Conservation (phyloP, 2,888 invertebrate species). For the Noctua janthina region DNA sequence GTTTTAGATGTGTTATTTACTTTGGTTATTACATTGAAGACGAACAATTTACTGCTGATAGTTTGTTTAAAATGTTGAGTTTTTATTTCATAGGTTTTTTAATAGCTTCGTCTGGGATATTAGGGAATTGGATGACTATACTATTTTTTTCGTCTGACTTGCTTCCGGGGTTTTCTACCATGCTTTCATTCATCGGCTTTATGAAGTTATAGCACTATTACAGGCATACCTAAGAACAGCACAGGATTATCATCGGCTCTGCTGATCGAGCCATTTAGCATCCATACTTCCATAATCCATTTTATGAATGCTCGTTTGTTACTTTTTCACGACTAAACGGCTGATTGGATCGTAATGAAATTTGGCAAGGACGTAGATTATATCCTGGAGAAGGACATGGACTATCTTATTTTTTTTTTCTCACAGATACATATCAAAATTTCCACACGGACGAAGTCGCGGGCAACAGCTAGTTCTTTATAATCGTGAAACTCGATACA, state of each 20-base stretch:
- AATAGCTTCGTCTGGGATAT: not conserved
- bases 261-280: not conserved
- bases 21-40: constrained; percentile 48
- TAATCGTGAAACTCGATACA: too few relatives aligned
- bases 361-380: too few relatives aligned
- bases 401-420: too few relatives aligned
- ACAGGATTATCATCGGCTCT: not conserved
- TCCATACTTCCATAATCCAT: too few relatives aligned
- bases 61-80: constrained; percentile 11
- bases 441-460: too few relatives aligned
- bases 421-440: too few relatives aligned
- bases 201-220: not conserved
- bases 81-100: constrained; percentile 10
- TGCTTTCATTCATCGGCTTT: constrained; percentile 13
- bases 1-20: constrained; percentile 65
- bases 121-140: not conserved
- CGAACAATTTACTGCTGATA: constrained; percentile 23
- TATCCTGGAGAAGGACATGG: too few relatives aligned
- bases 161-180: not conserved
- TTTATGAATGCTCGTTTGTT: too few relatives aligned
- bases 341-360: too few relatives aligned
- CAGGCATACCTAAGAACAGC: not conserved
- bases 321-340: too few relatives aligned
- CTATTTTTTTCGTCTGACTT: not conserved
- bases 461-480: too few relatives aligned